Percentiles rank a stretch among this genome's conserved stretches.
Conservation (phyloP, 2,797 vertebrate genomes). For the Anisognathus igniventris region DNA sequence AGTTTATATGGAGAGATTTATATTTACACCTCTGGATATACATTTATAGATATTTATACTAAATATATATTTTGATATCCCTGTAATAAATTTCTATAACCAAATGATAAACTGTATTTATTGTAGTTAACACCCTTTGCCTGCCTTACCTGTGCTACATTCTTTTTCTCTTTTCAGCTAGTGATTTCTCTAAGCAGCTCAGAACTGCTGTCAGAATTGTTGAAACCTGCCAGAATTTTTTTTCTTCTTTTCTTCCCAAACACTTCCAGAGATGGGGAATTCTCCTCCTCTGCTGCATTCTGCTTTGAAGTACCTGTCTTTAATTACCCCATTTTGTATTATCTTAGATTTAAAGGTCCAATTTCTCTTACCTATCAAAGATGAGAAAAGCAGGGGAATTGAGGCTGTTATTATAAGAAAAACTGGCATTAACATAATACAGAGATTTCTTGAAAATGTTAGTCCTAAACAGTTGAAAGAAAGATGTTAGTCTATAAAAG, state of each 20-base stretch:
- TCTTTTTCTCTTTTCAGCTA: conserved; percentile 9
- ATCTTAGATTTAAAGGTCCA: background rate
- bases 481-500: background rate
- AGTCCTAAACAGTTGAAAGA: background rate
- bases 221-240: conserved; percentile 21
- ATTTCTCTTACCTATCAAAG: background rate
- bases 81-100: conserved; percentile 51
- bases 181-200: conserved; percentile 17
- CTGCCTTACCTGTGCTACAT: background rate
- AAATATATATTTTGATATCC: conserved; percentile 49
- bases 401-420: background rate
- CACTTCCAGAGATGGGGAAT: background rate
- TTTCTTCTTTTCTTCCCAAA: background rate
- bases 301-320: background rate
- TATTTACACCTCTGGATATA: conserved; percentile 33
- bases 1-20: conserved; percentile 21
- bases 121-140: conserved; percentile 19
- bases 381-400: background rate
- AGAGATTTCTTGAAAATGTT: background rate
- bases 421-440: background rate
- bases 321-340: background rate
- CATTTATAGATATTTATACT: conserved; percentile 50
- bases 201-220: conserved; percentile 24
- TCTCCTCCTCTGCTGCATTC: background rate
- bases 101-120: conserved; percentile 46